Evolutionary conservation across 2,113 vertebrate species (phyloP).

Genomic region (Laticauda colubrina): DNA sequence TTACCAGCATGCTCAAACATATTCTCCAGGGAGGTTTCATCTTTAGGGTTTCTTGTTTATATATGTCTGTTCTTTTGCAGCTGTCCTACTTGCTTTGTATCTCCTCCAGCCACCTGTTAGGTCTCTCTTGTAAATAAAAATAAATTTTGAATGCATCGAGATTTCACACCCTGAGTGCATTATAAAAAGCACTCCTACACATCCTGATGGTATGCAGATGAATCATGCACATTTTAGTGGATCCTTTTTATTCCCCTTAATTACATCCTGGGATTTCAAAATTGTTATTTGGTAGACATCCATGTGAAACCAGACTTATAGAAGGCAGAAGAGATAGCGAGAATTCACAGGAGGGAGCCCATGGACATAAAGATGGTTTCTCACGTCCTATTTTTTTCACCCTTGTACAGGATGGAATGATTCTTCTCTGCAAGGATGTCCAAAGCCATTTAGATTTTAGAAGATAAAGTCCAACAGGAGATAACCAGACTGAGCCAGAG

Average conservation of each 20-base stretch:
- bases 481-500: background rate
- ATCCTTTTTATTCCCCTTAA: background rate
- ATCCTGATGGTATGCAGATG: background rate
- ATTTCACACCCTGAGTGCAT: background rate
- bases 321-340: background rate
- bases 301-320: background rate
- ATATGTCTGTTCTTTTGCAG: background rate
- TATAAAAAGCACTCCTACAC: background rate
- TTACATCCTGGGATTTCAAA: background rate
- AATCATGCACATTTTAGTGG: background rate
- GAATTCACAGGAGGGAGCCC: background rate
- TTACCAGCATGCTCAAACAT: background rate
- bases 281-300: background rate
- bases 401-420: background rate
- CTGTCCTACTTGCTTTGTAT: background rate
- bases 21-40: background rate
- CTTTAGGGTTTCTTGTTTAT: background rate
- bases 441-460: background rate
- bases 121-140: background rate
- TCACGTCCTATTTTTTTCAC: accelerated
- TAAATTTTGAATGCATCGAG: background rate
- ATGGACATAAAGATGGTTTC: background rate
- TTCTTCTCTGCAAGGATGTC: background rate
- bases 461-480: background rate
- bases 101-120: background rate